phyloP scores from a whole-genome alignment of 1,140 invertebrate species.

The Chymomyza costata region DNA sequence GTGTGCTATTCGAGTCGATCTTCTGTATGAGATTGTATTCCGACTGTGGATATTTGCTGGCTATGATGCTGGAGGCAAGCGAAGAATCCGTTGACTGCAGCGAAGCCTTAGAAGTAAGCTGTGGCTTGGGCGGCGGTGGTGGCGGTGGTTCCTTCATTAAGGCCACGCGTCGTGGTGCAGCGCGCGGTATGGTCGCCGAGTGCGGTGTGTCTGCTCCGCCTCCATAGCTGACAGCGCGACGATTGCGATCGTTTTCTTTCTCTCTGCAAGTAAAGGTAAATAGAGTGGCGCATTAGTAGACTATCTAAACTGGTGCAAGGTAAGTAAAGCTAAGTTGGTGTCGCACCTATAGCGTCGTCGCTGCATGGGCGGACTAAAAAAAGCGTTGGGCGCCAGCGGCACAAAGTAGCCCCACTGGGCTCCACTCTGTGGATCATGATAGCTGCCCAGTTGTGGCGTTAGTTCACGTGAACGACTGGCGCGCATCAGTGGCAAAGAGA shows the following conservation, averaged over 20 bases:
- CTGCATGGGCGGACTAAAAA: constrained; percentile 66
- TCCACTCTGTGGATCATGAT: constrained; percentile 40
- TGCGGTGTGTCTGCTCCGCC: constrained; percentile 32
- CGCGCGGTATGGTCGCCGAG: constrained; percentile 63
- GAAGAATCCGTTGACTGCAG: constrained; percentile 42
- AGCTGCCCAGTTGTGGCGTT: constrained; percentile 57
- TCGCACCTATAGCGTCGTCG: constrained; percentile 52
- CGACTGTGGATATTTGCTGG: constrained; percentile 68
- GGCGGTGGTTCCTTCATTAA: constrained; percentile 73
- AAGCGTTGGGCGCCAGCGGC: constrained; percentile 54
- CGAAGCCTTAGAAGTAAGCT: constrained; percentile 47
- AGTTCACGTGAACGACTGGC: constrained; percentile 44
- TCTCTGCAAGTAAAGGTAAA: constrained; percentile 48
- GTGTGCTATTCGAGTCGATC: constrained; percentile 62
- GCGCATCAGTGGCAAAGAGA: constrained; percentile 48
- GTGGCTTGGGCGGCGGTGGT: constrained; percentile 66
- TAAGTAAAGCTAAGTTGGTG: neutral
- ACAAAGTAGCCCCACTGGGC: constrained; percentile 71
- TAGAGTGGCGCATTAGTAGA: neutral
- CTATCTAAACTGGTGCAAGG: neutral
- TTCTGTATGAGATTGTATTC: constrained; percentile 73
- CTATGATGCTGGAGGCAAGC: constrained; percentile 34
- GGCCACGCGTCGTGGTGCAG: constrained; percentile 62
- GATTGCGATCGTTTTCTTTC: constrained; percentile 72
- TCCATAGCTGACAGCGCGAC: constrained; percentile 65